Base-by-base conservation (phyloP, 2,888 invertebrate species). In the Drosophila aldrichi region DNA sequence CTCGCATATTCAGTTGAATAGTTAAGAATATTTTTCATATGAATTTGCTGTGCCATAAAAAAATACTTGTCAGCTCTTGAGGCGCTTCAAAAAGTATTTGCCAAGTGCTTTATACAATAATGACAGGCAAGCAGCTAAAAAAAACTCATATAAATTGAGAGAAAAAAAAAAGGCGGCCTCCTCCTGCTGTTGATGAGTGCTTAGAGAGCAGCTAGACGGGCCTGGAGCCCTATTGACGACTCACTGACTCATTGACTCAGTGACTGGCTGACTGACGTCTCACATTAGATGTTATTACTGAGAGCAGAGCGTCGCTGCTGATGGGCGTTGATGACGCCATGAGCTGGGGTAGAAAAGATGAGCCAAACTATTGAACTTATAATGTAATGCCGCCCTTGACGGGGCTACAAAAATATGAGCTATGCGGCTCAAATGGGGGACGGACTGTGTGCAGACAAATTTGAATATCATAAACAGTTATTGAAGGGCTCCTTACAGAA, bases 41-140 rank as follows among this genome's bases (percentile, higher is more conserved):
- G 67, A 85, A 85, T 88, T 60, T 69, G 68, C 88, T 74, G 74
- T 80, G 77, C 69, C 61, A 70, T 72, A 72, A 75, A 56, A 67
- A 84, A 79, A 82, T 74, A 85, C 77, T 80, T 81, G 46, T 48
- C 25, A 76, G 74, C 79, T 82, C 69, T 68, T 84, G 76, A 79
- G 74, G 56, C 71, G 70, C 77, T 79, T 75, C 61, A 70, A 72
- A 77, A 86, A 90, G 77, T 80, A 88, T 87, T 89, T 87, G 77
- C 84, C 77, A 80, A 88, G 89, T 78, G 74, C 82, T 83, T 86
- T 86, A 83, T 77, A 78, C 46, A 81, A 81, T 86, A 90, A 84
- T 72, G 73, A 81, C 79, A 77, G 68, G 55, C 68, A 43, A 36
- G 6, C 36, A 36, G 36, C 56, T 58, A 44, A 20, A 44, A 22